Conservation (phyloP, 2,888 invertebrate species). For the Cantharis rufa region DNA sequence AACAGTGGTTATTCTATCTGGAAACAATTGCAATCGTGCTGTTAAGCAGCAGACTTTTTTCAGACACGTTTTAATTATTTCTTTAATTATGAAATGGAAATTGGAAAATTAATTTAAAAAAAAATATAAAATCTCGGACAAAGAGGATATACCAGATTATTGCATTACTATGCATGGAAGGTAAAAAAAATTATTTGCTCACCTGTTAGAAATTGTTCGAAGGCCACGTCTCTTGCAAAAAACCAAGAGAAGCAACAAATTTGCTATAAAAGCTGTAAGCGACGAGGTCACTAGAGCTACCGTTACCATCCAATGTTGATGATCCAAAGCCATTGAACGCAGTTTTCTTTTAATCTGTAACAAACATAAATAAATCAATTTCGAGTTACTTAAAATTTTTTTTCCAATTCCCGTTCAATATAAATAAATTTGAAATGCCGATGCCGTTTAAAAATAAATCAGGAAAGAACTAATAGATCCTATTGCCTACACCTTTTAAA, state of each 20-base stretch:
- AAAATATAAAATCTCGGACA: too few relatives aligned
- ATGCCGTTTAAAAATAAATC: background rate
- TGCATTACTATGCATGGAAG: background rate
- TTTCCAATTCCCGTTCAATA: background rate
- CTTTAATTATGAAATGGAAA: too few relatives aligned
- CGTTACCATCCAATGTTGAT: conserved; percentile 50
- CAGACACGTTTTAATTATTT: too few relatives aligned
- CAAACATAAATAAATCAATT: background rate
- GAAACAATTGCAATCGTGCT: background rate
- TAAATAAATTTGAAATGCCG: background rate
- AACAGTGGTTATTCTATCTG: background rate
- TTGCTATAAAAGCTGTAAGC: conserved; percentile 69
- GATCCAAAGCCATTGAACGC: conserved; percentile 35
- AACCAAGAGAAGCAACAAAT: conserved; percentile 72
- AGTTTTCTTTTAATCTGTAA: background rate
- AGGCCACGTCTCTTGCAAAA: conserved; percentile 74
- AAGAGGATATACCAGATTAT: background rate
- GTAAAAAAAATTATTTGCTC: conserved; percentile 44
- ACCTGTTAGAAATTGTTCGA: conserved; percentile 81
- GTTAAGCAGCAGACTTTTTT: background rate
- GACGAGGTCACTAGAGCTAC: conserved; percentile 52
- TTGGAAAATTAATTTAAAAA: too few relatives aligned
- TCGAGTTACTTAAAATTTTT: background rate
- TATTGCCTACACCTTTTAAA: background rate
- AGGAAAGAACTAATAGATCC: background rate